Conservation (phyloP, 2,888 invertebrate genomes). For the Ichneumoninae sp. region DNA sequence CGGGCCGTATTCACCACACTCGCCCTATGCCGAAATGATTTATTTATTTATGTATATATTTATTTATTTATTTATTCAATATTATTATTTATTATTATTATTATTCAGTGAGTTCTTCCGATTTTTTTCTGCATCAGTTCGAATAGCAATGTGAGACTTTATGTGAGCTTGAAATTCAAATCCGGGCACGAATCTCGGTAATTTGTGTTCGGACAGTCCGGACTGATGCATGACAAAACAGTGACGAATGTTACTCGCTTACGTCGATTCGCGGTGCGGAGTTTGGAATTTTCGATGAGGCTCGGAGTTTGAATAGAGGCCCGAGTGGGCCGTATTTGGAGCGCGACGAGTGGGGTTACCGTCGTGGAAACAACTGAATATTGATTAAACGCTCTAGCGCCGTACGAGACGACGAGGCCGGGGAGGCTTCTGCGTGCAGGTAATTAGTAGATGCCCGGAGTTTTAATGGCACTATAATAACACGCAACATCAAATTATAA, state of each 20-base stretch:
- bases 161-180: not conserved
- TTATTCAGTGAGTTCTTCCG: not conserved
- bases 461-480: constrained; percentile 82
- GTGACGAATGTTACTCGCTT: not conserved
- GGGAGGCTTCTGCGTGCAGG: constrained; percentile 75
- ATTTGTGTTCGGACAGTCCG: not conserved
- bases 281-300: constrained; percentile 31
- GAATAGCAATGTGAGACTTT: constrained; percentile 1
- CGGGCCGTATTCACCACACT: too few relatives aligned
- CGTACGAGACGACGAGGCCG: constrained; percentile 61
- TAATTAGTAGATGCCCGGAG: constrained; percentile 81
- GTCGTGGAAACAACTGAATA: constrained; percentile 76
- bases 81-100: not conserved
- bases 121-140: not conserved
- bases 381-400: constrained; percentile 77
- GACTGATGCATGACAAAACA: not conserved
- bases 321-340: constrained; percentile 20
- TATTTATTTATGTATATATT: too few relatives aligned
- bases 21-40: too few relatives aligned
- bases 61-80: too few relatives aligned
- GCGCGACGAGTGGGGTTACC: constrained; percentile 66
- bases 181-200: not conserved
- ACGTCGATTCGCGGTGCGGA: not conserved
- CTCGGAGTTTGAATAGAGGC: constrained; percentile 30
- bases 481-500: constrained; percentile 81